Base-by-base conservation (phyloP, 2,888 invertebrate genomes). In the Drosophila tanythrix region DNA sequence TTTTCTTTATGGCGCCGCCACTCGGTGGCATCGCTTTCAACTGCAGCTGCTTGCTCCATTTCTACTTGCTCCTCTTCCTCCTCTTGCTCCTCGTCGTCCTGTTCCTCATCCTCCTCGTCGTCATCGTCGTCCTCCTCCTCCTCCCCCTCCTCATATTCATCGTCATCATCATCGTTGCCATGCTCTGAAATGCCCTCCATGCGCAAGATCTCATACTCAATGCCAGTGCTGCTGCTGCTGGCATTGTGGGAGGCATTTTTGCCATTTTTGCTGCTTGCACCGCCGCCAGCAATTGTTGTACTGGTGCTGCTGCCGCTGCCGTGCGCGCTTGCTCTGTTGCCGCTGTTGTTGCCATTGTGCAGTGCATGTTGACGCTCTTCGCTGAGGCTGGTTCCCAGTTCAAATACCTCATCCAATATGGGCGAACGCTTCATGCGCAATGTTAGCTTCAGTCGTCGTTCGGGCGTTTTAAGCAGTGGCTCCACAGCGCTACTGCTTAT, bases 401-500 rank as follows among this genome's bases (percentile, higher is more conserved):
- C 97, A 89, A 97, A 96, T 1, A 97, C 95, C 90, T 98, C 97
- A 90, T 98, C 97, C 56, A 97, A 93, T 63, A 97, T 96, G 2
- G 97, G 97, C 78, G 97, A 97, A 36, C 97, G 95, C 92, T 98
- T 98, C 95, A 98, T 97, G 7, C 97, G 95, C 70, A 98, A 93
- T 8, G 97, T 97, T 73, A 98, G 92, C 91, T 97, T 97, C 60
- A 97, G 92, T 7, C 96, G 87, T 7, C 93, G 88, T 74, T 93
- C 93, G 0, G 93, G 93, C 1, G 93, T 93, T 76, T 93, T 93
- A 10, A 93, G 63, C 27, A 93, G 62, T 6, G 90, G 89, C 43
- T 93, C 93, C 25, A 91, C 81, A 31, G 68, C 58, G 60, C 65
- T 64, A 56, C 61, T 64, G 33, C 27, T 57, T 27, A 31, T 38